Evolutionary conservation across 2,888 invertebrate species (phyloP), one percentile per base, ranked within the genome.

Genomic region (Sympetrum striolatum): DNA sequence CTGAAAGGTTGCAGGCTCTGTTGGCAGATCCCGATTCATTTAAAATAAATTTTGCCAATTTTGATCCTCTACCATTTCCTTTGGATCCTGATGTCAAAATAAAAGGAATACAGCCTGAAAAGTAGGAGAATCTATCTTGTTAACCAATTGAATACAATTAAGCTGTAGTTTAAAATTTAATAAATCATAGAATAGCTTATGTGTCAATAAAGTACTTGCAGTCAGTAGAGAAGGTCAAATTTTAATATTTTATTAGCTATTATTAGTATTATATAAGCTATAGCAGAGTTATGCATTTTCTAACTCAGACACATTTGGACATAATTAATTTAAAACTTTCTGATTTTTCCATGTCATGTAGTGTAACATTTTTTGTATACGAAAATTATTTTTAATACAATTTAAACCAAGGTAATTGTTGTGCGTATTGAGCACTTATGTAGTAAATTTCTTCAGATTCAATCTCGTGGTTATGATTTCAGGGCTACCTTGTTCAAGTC

Each of bases 61-160:
- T 99, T 93, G 98, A 99, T 92, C 97, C 98, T 0, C 96, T 99
- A 93, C 98, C 98, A 0, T 97, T 99, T 93, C 99, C 99, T 0
- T 94, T 99, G 18, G 99, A 99, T 94, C 99, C 99, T 0, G 97
- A 96, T 92, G 96, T 99, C 39, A 96, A 96, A 90, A 98, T 99
- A 91, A 97, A 96, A 93, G 98, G 98, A 90, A 98, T 99, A 80
- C 95, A 98, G 90, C 96, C 98, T 0, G 97, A 98, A 92, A 98
- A 98, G 93, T 94, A 93, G 92, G 93, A 92, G 44, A 80, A 90
- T 81, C 91, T 80, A 64, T 82, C n/a, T n/a, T n/a, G n/a, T n/a
- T n/a, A n/a, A n/a, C n/a, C 90, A 22, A 14, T 90, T n/a, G 39
- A 90, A 15, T 58, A 31, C 80, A 0, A 37, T 90, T n/a, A 35